Base-by-base conservation (phyloP, 2,888 invertebrate species). In the Drosophila colorata region DNA sequence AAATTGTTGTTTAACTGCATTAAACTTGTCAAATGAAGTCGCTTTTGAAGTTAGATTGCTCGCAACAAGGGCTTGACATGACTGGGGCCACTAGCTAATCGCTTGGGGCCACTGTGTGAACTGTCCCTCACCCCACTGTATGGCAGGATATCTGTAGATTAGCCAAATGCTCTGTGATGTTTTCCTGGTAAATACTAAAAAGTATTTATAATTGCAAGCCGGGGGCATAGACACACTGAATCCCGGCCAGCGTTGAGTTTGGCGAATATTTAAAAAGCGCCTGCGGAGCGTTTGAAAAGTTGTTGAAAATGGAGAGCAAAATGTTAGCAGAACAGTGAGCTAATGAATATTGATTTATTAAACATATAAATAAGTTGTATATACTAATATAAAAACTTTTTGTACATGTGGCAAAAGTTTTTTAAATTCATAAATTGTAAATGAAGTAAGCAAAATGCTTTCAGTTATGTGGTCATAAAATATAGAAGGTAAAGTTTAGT, bases 1-100 rank as follows among this genome's bases (percentile, higher is more conserved):
- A 74, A 81, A 85, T 71, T 78, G 83, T 76, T 80, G 80, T 60
- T 83, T 66, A 72, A 88, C 83, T 80, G 69, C 72, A 83, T 88
- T 83, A 87, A 88, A 88, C 58, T 83, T 83, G 80, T 88, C 84
- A 88, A 84, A 83, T 88, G 69, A 80, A 88, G 83, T 83, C 78
- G 82, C 64, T 68, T 78, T 79, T 60, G 55, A 79, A 78, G 80
- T 88, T 86, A 70, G 88, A 87, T 88, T 83, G 84, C 71, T 49
- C 48, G 49, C 57, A 73, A 60, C 52, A 63, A 63, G 69, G 65
- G 51, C 65, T 40, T 69, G 73, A 60, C 63, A 60, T 44, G 57
- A 56, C 47, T 23, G 25, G 46, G 37, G 49, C 56, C 55, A 23
- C 28, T 13, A 69, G 47, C 57, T 58, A 78, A 49, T 40, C 33